These are phyloP conservation scores for Mycetomoellerius zeteki DNA, from an alignment of 1,140 invertebrate species.

Conservation along the genomic window DNA sequence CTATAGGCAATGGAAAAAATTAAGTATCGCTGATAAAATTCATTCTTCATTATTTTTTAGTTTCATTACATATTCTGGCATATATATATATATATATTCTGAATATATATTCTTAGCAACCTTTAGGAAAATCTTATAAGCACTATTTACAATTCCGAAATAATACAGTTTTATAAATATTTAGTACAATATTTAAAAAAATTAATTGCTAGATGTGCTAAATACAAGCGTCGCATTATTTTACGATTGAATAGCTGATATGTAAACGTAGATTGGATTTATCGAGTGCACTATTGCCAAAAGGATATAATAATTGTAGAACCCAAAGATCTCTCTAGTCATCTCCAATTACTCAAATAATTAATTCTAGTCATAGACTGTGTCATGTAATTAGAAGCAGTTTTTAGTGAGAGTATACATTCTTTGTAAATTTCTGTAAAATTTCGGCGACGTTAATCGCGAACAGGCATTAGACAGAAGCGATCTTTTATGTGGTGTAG, in stretches of 20 bases:
- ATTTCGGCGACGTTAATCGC: constrained; percentile 29
- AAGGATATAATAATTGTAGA: not conserved
- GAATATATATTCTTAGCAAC: not conserved
- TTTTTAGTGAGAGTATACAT: not conserved
- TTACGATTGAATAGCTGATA: not conserved
- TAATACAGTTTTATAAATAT: not conserved
- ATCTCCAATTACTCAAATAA: not conserved
- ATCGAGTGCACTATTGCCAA: constrained; percentile 42
- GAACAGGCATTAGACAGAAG: constrained; percentile 1
- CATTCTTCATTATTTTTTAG: not conserved
- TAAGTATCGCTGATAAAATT: not conserved
- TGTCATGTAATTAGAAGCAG: constrained; percentile 31
- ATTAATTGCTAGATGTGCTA: not conserved
- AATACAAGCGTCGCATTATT: constrained; percentile 1
- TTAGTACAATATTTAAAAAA: not conserved
- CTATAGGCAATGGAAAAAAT: not conserved
- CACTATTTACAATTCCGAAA: not conserved
- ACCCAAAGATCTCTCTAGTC: too few species aligned
- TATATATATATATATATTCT: not conserved
- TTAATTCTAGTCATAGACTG: constrained; percentile 21
- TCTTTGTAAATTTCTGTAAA: constrained; percentile 74
- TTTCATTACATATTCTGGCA: not conserved
- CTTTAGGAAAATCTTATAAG: not conserved
- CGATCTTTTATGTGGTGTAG: constrained; percentile 69
- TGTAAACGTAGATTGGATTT: constrained; percentile 21